phyloP scores from a whole-genome alignment of 2,113 vertebrate genomes.

The Anser brachyrhynchus region DNA sequence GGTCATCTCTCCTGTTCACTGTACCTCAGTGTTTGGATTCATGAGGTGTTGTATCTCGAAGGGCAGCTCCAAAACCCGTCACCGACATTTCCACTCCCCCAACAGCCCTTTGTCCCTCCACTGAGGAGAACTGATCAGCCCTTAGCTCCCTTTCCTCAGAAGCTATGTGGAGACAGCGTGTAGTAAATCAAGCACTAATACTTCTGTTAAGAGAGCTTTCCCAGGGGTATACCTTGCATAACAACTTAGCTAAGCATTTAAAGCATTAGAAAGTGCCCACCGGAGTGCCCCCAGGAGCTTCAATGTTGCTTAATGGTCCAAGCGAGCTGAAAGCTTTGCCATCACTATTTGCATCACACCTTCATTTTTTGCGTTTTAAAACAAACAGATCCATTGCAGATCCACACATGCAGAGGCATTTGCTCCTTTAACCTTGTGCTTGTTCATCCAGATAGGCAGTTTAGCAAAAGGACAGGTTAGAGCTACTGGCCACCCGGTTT shows the following conservation, averaged over 20 bases:
- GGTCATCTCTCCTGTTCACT: background rate
- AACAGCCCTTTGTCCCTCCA: background rate
- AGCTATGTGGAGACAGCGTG: background rate
- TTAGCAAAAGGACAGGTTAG: background rate
- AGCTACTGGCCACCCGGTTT: background rate
- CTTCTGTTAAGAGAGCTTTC: background rate
- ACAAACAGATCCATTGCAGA: background rate
- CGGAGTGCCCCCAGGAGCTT: background rate
- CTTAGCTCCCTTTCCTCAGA: background rate
- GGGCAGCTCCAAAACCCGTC: background rate
- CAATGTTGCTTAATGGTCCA: background rate
- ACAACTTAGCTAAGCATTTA: background rate
- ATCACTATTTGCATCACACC: background rate
- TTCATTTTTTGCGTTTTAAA: background rate
- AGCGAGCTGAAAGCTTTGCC: background rate
- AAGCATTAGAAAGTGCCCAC: background rate
- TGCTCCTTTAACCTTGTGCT: background rate
- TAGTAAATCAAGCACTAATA: background rate
- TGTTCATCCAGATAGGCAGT: background rate
- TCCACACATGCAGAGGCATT: rapidly evolving
- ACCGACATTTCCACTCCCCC: background rate
- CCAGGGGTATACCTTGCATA: background rate
- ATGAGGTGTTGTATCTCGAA: background rate
- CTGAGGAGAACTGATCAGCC: background rate
- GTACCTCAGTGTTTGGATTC: background rate